These are phyloP conservation scores for Shargacucullia verbasci DNA, from an alignment of 2,888 invertebrate genomes.

Conservation along the genomic window DNA sequence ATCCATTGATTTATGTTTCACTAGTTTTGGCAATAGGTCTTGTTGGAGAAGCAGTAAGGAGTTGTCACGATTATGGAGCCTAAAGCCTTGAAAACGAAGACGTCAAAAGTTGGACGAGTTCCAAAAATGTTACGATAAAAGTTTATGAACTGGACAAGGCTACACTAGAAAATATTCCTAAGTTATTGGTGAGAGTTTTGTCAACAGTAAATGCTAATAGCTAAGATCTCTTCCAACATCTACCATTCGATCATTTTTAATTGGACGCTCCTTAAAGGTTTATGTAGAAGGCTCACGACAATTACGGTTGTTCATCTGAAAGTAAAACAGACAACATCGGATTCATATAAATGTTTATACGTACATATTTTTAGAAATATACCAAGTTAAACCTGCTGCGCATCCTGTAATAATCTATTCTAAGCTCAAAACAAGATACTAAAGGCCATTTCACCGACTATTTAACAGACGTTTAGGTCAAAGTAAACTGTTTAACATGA, in stretches of 20 bases:
- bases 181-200: constrained; percentile 22
- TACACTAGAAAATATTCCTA: constrained; percentile 26
- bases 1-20: neutral
- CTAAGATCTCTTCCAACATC: no score
- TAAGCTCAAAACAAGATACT: constrained; percentile 3
- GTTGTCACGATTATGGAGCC: constrained; percentile 14
- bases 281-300: no score
- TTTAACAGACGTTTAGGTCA: no score
- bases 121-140: constrained; percentile 40
- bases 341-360: no score
- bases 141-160: constrained; percentile 37
- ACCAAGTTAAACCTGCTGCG: neutral
- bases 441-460: no score
- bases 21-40: constrained; percentile 11
- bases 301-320: no score
- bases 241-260: no score
- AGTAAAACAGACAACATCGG: no score
- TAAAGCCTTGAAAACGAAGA: constrained; percentile 34
- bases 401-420: neutral
- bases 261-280: no score
- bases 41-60: constrained; percentile 12
- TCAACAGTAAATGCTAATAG: no score
- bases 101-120: constrained; percentile 29
- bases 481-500: no score
- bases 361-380: neutral